A percentile compares a stretch with the other conserved stretches of the same genome.
phyloP scores from a whole-genome alignment of 30 jellyfish, hydroid and myxozoan species.

The Catostylus mosaicus region DNA sequence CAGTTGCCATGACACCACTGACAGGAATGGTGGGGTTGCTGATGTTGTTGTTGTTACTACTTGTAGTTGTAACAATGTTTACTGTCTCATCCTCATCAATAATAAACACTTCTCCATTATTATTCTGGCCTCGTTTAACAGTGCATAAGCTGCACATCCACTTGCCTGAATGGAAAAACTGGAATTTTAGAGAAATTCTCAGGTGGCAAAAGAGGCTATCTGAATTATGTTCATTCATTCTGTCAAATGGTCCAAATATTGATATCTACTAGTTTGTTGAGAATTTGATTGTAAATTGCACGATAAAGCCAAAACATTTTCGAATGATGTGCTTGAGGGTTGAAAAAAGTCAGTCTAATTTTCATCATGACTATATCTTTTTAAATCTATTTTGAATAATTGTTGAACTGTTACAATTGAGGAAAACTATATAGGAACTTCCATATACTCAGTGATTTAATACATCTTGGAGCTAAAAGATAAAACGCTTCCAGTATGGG shows the following conservation, averaged over 20 bases:
- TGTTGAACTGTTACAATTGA: background rate
- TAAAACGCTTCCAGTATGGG: no score
- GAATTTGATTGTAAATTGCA: no score
- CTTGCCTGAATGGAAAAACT: slow-evolving; percentile 19
- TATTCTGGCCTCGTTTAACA: slow-evolving; percentile 26
- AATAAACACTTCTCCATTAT: slow-evolving; percentile 30
- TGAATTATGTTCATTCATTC: no score
- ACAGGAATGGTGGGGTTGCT: background rate
- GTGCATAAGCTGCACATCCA: slow-evolving; percentile 68
- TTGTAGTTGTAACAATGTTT: slow-evolving; percentile 13
- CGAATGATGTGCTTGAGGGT: no score
- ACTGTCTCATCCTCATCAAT: slow-evolving; percentile 58
- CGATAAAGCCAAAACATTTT: no score
- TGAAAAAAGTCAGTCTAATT: no score
- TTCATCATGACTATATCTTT: no score
- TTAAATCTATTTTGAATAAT: no score
- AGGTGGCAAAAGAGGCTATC: background rate
- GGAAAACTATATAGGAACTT: background rate
- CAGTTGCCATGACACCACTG: slow-evolving; percentile 24
- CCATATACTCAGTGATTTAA: background rate
- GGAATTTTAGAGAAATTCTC: background rate
- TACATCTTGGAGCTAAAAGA: no score
- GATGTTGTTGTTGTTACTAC: background rate
- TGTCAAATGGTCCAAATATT: no score
- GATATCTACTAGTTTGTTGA: no score